Conservation (phyloP, 2,888 invertebrate species). For the Lottia gigantea region DNA sequence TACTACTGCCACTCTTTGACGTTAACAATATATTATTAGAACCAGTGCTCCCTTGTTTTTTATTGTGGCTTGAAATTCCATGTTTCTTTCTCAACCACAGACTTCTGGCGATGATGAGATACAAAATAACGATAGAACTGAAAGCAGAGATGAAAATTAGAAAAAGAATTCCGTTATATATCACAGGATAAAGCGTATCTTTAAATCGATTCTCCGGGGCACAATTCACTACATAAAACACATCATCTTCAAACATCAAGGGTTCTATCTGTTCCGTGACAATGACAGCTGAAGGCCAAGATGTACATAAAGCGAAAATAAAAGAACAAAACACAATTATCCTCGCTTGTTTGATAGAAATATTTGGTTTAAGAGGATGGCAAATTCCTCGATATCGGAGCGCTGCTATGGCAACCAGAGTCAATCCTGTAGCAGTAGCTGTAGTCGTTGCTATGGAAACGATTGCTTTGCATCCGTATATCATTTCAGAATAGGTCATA, state of each 20-base stretch:
- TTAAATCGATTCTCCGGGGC: neutral
- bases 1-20: neutral
- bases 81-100: neutral
- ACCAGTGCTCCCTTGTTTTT: neutral
- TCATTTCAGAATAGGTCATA: neutral
- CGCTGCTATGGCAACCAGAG: slow-evolving; percentile 1
- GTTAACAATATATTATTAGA: neutral
- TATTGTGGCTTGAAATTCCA: neutral
- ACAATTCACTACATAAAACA: slow-evolving; percentile 11
- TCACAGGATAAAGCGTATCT: slow-evolving; percentile 8
- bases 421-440: neutral
- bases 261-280: neutral
- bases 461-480: neutral
- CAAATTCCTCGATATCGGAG: neutral
- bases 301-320: neutral
- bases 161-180: slow-evolving; percentile 8
- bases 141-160: slow-evolving; percentile 10
- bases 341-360: neutral
- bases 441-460: slow-evolving; percentile 3
- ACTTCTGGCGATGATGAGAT: neutral
- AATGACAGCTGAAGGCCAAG: neutral
- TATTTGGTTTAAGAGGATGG: neutral
- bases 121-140: neutral
- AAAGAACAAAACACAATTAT: neutral
- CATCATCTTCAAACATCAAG: neutral